Evolutionary conservation across 2,113 vertebrate genomes (phyloP), one percentile per base, ranked within the genome.

Genomic region (Pyrgilauda ruficollis): DNA sequence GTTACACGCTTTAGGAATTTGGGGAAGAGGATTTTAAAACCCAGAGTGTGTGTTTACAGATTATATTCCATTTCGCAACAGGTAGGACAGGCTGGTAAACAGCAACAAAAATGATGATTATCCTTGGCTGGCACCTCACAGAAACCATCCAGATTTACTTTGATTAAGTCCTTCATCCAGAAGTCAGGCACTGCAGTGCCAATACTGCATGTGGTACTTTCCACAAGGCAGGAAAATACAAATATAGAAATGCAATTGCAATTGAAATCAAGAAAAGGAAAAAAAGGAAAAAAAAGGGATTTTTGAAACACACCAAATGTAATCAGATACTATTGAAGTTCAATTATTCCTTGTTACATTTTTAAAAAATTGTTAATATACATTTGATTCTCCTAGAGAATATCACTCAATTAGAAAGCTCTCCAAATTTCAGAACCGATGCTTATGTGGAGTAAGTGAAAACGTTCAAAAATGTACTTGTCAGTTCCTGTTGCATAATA

Each of bases 401-500:
- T 31, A 66, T 55, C 73, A 33, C 52, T 86, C 84, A 31, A 49
- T 53, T 79, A 79, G 26, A 91, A 91, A 94, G 69, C 89, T 84
- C 89, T 91, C 89, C 93, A 92, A 50, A 84, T 87, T 82, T 52
- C 91, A 87, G 84, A 85, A 58, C 64, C 6, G 22, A 79, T 72
- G 94, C 77, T 89, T 91, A 35, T 23, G 77, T 39, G 68, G 15
- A 94, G 80, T 56, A 79, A 89, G 77, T 87, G 80, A 82, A 89
- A 91, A 66, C 9, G 58, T 19, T 93, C 93, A 68, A 6, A 96
- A 95, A 72, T 35, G 81, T 68, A 12, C 81, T 89, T 84, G 91
- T 87, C 94, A 94, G 91, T 92, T 89, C 55, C 3, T 52, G 77
- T 94, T 95, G 93, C 94, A 76, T 87, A 87, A 91, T 10, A 22